Conservation (phyloP, 2,113 vertebrate genomes). For the Myanophis thanlyinensis region DNA sequence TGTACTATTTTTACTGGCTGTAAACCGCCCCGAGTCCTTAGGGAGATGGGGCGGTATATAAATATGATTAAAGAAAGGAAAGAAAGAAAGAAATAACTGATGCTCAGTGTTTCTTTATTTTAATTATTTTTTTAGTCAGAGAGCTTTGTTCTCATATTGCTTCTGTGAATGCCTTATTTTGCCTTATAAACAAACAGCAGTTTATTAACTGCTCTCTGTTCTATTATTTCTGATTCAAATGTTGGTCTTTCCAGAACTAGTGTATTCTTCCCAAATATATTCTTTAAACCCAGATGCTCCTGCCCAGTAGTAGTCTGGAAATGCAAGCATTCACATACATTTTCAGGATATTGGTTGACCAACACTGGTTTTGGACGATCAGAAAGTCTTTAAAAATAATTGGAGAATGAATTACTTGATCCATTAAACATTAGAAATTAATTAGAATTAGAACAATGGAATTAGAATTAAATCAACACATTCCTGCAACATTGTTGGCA, state of each 20-base stretch:
- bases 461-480: conserved; percentile 39
- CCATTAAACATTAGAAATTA: not conserved
- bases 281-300: not conserved
- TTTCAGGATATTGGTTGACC: not conserved
- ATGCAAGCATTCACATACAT: not conserved
- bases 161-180: not conserved
- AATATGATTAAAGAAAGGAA: too few relatives aligned
- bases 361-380: not conserved
- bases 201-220: not conserved
- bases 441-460: conserved; percentile 34
- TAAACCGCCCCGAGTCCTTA: too few relatives aligned
- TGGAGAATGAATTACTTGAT: not conserved
- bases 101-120: not conserved
- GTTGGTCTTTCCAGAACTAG: not conserved
- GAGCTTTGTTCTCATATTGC: not conserved
- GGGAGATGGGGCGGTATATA: too few relatives aligned
- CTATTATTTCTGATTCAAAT: not conserved
- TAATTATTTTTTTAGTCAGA: not conserved
- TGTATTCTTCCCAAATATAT: not conserved
- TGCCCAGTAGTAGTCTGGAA: not conserved
- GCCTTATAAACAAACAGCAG: not conserved
- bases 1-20: too few relatives aligned
- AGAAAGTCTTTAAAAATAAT: not conserved
- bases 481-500: conserved; percentile 33
- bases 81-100: not conserved